These are phyloP conservation scores for Thalassaphorura encarpata DNA, from an alignment of 1,140 invertebrate species.

Conservation along the genomic window DNA sequence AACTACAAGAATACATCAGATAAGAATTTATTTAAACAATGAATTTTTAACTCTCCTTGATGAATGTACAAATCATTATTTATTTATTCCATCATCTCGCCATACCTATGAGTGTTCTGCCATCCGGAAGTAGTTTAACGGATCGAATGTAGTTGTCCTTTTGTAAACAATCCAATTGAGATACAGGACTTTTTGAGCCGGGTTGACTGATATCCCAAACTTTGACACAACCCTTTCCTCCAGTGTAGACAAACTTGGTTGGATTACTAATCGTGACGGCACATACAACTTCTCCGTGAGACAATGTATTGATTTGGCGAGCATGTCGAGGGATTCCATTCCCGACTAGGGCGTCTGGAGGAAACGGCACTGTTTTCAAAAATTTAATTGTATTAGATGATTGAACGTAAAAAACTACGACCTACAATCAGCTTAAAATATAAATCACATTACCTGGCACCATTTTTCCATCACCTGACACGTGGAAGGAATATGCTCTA, in stretches of 20 bases:
- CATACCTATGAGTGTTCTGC: slow-evolving; percentile 88
- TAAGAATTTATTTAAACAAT: slow-evolving; percentile 40
- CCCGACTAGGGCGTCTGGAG: slow-evolving; percentile 83
- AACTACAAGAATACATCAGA: slow-evolving; percentile 48
- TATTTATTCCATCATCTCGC: too few relatives aligned
- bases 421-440: too few relatives aligned
- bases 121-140: slow-evolving; percentile 92
- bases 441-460: too few relatives aligned
- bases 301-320: slow-evolving; percentile 77
- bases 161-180: slow-evolving; percentile 89
- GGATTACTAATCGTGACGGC: slow-evolving; percentile 76
- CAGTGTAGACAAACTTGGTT: slow-evolving; percentile 91
- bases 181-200: slow-evolving; percentile 66
- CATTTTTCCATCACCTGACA: slow-evolving; percentile 44
- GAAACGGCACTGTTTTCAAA: slow-evolving; percentile 94
- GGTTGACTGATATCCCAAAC: slow-evolving; percentile 86
- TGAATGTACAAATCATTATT: too few relatives aligned
- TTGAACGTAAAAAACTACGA: too few relatives aligned
- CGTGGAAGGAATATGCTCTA: slow-evolving; percentile 54
- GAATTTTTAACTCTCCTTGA: too few relatives aligned
- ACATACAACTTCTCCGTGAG: slow-evolving; percentile 90
- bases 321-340: slow-evolving; percentile 87
- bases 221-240: slow-evolving; percentile 98
- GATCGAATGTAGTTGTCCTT: slow-evolving; percentile 95
- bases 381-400: too few relatives aligned